Conservation (phyloP, 2,113 vertebrate genomes). For the Athene cunicularia region DNA sequence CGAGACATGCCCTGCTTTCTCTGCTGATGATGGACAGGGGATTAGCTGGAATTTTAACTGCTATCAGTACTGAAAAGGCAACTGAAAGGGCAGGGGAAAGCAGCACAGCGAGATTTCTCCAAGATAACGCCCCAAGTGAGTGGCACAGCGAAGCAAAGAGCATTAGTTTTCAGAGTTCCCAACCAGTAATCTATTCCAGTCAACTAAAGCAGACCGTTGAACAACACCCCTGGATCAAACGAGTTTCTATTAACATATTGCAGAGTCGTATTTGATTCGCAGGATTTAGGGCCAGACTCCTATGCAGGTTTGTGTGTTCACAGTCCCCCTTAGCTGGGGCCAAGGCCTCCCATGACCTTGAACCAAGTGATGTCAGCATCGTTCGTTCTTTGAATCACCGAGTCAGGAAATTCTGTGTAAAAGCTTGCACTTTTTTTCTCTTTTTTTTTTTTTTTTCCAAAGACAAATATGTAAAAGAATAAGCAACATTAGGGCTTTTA, state of each 20-base stretch:
- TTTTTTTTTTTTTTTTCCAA: neutral
- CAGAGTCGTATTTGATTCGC: neutral
- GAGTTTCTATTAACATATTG: neutral
- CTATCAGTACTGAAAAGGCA: neutral
- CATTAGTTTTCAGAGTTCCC: neutral
- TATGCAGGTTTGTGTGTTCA: neutral
- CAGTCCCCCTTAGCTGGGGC: neutral
- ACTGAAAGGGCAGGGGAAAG: neutral
- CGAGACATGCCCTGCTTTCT: slow-evolving; percentile 54
- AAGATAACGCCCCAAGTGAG: neutral
- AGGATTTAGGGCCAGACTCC: neutral
- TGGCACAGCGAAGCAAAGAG: neutral
- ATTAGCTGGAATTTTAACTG: slow-evolving; percentile 25
- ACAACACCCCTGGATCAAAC: neutral
- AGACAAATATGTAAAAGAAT: neutral
- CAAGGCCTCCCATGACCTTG: neutral
- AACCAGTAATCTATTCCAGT: neutral
- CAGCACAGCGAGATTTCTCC: neutral
- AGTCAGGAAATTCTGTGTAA: neutral
- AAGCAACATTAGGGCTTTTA: neutral
- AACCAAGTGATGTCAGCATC: neutral
- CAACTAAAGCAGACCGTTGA: neutral
- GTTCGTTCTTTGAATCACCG: neutral
- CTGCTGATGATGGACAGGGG: neutral
- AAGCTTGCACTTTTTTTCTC: neutral